Evolutionary conservation across 2,888 invertebrate species (phyloP), one percentile per base, ranked within the genome.

Genomic region (Xylocampa areola): DNA sequence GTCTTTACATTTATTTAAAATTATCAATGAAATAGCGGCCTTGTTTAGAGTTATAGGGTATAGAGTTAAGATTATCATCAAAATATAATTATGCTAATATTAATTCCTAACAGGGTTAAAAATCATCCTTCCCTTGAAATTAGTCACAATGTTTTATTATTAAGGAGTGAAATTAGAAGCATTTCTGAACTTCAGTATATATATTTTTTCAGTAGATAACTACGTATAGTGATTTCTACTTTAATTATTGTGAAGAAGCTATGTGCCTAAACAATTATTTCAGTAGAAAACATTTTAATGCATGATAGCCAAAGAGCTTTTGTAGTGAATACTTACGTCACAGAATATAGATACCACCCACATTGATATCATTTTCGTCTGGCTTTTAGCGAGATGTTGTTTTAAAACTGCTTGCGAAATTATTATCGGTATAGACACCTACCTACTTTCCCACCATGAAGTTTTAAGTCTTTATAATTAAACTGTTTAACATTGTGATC

Each of bases 21-120:
- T 57, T 39, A 17, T 7, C 7, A 36, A 49, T 73, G 60, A 69
- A 41, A 54, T 45, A 53, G 27, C 32, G 30, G 45, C 43, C 54
- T 61, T 58, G 41, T 35, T 29, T 1, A 4, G 35, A 59, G 33
- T 36, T 50, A 29, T 62, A 32, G 21, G 30, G 35, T 27, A 41
- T 30, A 35, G 2, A 11, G 30, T 27, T 14, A 17, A n/a, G n/a
- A n/a, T n/a, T n/a, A n/a, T n/a, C n/a, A n/a, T n/a, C n/a, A n/a
- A n/a, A n/a, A n/a, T n/a, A n/a, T n/a, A n/a, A n/a, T n/a, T n/a
- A n/a, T n/a, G n/a, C n/a, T n/a, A n/a, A n/a, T n/a, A n/a, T n/a
- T n/a, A n/a, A n/a, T n/a, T n/a, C n/a, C n/a, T n/a, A n/a, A n/a
- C n/a, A n/a, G n/a, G n/a, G n/a, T n/a, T n/a, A n/a, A n/a, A n/a